Conservation (phyloP, 2,888 invertebrate genomes). For the Dione vanillae region DNA sequence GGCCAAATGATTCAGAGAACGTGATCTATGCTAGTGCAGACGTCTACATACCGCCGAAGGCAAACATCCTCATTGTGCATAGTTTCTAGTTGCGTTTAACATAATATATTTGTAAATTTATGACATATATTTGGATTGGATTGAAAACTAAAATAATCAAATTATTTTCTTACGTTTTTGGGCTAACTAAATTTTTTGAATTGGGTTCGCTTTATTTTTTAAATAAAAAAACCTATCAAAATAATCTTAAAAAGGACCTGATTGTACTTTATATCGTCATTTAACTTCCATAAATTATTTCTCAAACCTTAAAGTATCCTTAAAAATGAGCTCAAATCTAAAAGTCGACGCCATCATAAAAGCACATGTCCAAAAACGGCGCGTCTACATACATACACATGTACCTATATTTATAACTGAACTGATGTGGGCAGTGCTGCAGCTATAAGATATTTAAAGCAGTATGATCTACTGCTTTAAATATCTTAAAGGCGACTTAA, state of each 20-base stretch:
- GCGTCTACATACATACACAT: neutral
- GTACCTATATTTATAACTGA: neutral
- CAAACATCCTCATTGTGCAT: slow-evolving; percentile 21
- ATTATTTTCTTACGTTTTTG: too few relatives aligned
- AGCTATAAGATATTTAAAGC: slow-evolving; percentile 16
- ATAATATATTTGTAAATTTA: neutral
- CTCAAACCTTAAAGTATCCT: slow-evolving; percentile 3
- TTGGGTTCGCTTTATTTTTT: too few relatives aligned
- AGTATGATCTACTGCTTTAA: too few relatives aligned
- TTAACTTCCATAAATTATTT: neutral
- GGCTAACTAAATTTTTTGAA: too few relatives aligned
- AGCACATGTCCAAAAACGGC: slow-evolving; percentile 34
- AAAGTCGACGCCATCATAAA: slow-evolving; percentile 27
- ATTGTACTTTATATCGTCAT: too few relatives aligned
- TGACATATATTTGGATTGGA: neutral
- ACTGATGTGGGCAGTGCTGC: slow-evolving; percentile 8
- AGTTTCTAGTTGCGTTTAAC: slow-evolving; percentile 9
- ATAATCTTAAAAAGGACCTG: too few relatives aligned
- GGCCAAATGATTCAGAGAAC: slow-evolving; percentile 38
- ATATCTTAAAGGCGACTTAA: neutral
- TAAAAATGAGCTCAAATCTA: slow-evolving; percentile 10
- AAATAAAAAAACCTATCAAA: too few relatives aligned
- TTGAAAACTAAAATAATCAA: too few relatives aligned
- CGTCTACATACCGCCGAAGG: slow-evolving; percentile 33
- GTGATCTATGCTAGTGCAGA: slow-evolving; percentile 15